phyloP scores from a whole-genome alignment of 2,888 invertebrate species.

The Drosophila kuntzei region DNA sequence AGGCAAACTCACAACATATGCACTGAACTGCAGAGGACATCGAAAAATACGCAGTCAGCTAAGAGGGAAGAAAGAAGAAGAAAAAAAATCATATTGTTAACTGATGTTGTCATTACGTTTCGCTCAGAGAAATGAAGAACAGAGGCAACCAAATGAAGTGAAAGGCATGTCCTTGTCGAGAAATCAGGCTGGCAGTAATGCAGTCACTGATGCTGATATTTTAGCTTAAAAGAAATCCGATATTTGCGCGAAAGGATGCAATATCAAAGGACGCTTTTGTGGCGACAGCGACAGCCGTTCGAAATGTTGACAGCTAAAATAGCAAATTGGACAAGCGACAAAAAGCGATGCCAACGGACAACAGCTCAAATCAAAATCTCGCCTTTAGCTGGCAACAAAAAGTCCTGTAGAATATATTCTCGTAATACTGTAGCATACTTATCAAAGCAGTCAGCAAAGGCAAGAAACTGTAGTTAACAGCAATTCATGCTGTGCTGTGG shows the following conservation, averaged over 20 bases:
- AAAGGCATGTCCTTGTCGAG: constrained; percentile 49
- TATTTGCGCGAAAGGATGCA: constrained; percentile 79
- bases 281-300: constrained; percentile 56
- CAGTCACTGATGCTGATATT: constrained; percentile 50
- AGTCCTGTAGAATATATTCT: background rate
- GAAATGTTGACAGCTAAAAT: constrained; percentile 71
- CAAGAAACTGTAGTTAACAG: constrained; percentile 60
- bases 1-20: constrained; percentile 37
- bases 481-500: constrained; percentile 52
- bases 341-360: constrained; percentile 48
- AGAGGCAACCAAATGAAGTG: constrained; percentile 26
- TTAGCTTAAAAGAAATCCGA: constrained; percentile 66
- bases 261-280: constrained; percentile 77
- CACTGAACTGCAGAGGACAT: constrained; percentile 19
- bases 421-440: constrained; percentile 32
- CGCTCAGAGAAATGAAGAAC: constrained; percentile 28
- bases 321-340: constrained; percentile 71
- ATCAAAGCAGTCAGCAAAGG: constrained; percentile 17
- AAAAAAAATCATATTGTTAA: constrained; percentile 57
- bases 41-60: background rate
- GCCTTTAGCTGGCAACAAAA: constrained; percentile 34
- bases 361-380: constrained; percentile 51
- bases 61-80: constrained; percentile 2
- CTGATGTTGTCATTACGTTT: constrained; percentile 74
- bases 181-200: constrained; percentile 37